Evolutionary conservation across 2,113 vertebrate genomes (phyloP).

Genomic region (Boulengeromyrus knoepffleri): DNA sequence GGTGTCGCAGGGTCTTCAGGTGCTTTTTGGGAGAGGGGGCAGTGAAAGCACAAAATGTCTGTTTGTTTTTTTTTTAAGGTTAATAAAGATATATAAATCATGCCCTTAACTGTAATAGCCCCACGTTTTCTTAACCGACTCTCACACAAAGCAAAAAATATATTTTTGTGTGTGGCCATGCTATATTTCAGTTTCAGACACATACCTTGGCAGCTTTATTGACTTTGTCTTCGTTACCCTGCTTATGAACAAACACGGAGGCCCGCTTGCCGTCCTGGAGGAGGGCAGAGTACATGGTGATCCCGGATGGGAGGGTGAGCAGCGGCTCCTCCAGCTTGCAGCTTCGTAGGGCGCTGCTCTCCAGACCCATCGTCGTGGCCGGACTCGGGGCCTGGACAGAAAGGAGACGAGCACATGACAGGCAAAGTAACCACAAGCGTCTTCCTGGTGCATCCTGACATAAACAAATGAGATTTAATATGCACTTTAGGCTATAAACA

Average conservation of each 20-base stretch:
- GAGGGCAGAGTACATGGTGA: conserved; percentile 68
- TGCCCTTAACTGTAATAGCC: background rate
- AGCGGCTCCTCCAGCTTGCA: conserved; percentile 65
- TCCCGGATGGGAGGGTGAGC: conserved; percentile 68
- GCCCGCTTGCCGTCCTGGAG: conserved; percentile 74
- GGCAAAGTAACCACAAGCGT: background rate
- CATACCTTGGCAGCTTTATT: conserved; percentile 91
- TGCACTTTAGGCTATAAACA: background rate
- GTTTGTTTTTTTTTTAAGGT: background rate
- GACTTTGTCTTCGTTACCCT: conserved; percentile 83
- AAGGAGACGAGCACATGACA: background rate
- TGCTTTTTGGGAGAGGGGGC: conserved; percentile 62
- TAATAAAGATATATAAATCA: background rate
- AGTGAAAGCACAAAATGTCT: background rate
- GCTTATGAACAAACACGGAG: conserved; percentile 86
- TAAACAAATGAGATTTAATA: background rate
- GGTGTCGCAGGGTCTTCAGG: conserved; percentile 91
- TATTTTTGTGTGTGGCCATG: background rate
- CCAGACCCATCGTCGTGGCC: conserved; percentile 74
- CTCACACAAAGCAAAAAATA: background rate
- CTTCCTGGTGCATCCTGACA: background rate
- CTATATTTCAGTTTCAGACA: background rate
- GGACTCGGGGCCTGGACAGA: background rate
- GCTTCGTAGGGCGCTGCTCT: conserved; percentile 80
- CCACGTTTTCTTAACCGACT: background rate